Conservation (phyloP, 2,113 vertebrate species). For the Sturnira hondurensis region DNA sequence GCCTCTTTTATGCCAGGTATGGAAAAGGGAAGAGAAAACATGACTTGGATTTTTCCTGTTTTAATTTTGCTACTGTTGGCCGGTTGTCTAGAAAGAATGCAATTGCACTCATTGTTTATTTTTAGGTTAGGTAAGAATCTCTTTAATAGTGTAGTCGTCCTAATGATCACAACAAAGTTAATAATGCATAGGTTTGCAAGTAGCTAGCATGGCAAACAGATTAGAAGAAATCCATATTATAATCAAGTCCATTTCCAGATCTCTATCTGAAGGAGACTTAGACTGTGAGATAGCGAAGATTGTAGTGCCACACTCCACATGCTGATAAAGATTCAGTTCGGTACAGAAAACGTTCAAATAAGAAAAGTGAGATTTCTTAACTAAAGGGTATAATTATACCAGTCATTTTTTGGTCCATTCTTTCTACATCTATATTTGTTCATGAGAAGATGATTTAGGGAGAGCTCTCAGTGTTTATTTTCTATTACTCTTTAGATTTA, state of each 20-base stretch:
- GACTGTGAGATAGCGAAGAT: not conserved
- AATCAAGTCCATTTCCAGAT: slow-evolving; percentile 48
- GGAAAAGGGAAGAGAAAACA: not conserved
- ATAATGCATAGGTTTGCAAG: slow-evolving; percentile 56
- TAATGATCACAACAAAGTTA: slow-evolving; percentile 65
- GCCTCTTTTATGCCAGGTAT: not conserved
- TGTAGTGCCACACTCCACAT: not conserved
- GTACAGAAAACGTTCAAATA: not conserved
- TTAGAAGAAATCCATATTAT: slow-evolving; percentile 3
- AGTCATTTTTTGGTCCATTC: not conserved
- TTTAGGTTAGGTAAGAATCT: slow-evolving; percentile 30
- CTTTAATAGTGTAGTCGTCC: slow-evolving; percentile 24
- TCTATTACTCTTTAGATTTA: not conserved
- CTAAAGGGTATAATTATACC: not conserved
- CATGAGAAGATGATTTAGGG: not conserved
- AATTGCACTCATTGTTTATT: slow-evolving; percentile 7
- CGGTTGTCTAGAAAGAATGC: not conserved
- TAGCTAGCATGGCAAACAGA: slow-evolving; percentile 33
- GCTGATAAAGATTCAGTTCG: not conserved
- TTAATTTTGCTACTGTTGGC: not conserved
- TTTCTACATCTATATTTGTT: not conserved
- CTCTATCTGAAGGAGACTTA: slow-evolving; percentile 7
- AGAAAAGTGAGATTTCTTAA: not conserved
- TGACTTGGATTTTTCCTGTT: not conserved
- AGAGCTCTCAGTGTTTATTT: not conserved